phyloP scores from a whole-genome alignment of 1,140 invertebrate species.

The Dinothrombium tinctorium region DNA sequence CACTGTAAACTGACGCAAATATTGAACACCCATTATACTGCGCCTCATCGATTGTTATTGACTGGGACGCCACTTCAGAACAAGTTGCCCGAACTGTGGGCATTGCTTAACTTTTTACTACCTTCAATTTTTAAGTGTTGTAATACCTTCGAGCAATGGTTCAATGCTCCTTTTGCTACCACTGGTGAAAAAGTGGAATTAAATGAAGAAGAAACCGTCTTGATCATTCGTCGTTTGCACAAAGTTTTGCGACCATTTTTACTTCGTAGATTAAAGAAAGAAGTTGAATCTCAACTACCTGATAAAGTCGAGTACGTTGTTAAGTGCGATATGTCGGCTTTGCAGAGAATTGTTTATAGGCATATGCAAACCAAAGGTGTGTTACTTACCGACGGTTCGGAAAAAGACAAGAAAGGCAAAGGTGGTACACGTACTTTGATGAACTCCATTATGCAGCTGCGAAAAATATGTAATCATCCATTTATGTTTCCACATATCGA shows the following conservation, averaged over 20 bases:
- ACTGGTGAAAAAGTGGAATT: conserved; percentile 94
- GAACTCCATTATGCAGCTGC: conserved; percentile 94
- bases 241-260: conserved; percentile 94
- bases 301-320: conserved; percentile 98
- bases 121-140: conserved; percentile 96
- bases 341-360: conserved; percentile 74
- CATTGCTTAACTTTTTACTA: conserved; percentile 90
- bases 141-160: conserved; percentile 97
- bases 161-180: conserved; percentile 95
- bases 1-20: conserved; percentile 91
- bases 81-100: conserved; percentile 92
- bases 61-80: conserved; percentile 93
- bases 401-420: conserved; percentile 80
- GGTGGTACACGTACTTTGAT: conserved; percentile 91
- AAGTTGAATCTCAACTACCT: conserved; percentile 92
- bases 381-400: conserved; percentile 74
- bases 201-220: conserved; percentile 96
- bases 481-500: conserved; percentile 98
- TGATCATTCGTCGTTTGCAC: conserved; percentile 95
- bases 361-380: conserved; percentile 82
- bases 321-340: conserved; percentile 93
- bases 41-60: conserved; percentile 73
- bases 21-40: conserved; percentile 83
- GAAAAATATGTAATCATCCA: conserved; percentile 96
- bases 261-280: conserved; percentile 81